Percentiles rank a stretch among this genome's conserved stretches.
phyloP scores from a whole-genome alignment of 2,888 invertebrate species.

The Cerceris ruficornis region DNA sequence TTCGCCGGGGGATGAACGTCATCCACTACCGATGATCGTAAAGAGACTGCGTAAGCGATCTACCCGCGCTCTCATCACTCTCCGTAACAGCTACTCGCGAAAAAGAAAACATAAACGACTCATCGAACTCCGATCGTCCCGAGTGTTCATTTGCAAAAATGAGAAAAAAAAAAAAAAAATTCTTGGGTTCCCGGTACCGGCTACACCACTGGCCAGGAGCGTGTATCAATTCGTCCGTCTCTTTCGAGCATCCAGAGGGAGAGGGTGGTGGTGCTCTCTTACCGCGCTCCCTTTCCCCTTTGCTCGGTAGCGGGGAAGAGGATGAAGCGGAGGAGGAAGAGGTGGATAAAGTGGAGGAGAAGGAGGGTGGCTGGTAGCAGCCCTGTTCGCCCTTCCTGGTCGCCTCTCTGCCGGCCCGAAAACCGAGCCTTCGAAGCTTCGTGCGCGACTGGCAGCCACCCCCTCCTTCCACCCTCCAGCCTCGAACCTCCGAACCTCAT shows the following conservation, averaged over 20 bases:
- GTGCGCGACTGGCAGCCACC: slow-evolving; percentile 49
- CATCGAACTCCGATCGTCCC: not conserved
- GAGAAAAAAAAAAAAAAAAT: not conserved
- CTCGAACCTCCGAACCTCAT: too few relatives aligned
- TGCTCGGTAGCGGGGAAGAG: too few relatives aligned
- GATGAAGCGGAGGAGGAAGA: too few relatives aligned
- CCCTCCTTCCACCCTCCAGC: slow-evolving; percentile 9
- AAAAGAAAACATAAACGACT: not conserved
- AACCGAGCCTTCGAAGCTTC: slow-evolving; percentile 61
- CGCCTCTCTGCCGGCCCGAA: slow-evolving; percentile 69
- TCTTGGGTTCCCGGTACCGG: not conserved
- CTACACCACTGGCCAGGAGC: slow-evolving; percentile 59
- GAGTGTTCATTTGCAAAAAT: not conserved
- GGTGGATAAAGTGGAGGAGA: too few relatives aligned
- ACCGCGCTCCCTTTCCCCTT: slow-evolving; percentile 17
- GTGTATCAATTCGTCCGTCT: slow-evolving; percentile 54
- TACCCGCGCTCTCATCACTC: too few relatives aligned
- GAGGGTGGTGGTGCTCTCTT: slow-evolving; percentile 38
- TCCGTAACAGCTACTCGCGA: too few relatives aligned
- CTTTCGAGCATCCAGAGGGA: slow-evolving; percentile 46
- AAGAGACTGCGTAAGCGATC: not conserved
- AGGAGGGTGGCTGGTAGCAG: slow-evolving; percentile 25
- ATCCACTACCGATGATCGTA: not conserved
- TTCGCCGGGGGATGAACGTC: not conserved
- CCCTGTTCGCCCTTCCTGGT: slow-evolving; percentile 50